Evolutionary conservation across 2,113 vertebrate species (phyloP).

Genomic region (Ceuthmochares aereus): DNA sequence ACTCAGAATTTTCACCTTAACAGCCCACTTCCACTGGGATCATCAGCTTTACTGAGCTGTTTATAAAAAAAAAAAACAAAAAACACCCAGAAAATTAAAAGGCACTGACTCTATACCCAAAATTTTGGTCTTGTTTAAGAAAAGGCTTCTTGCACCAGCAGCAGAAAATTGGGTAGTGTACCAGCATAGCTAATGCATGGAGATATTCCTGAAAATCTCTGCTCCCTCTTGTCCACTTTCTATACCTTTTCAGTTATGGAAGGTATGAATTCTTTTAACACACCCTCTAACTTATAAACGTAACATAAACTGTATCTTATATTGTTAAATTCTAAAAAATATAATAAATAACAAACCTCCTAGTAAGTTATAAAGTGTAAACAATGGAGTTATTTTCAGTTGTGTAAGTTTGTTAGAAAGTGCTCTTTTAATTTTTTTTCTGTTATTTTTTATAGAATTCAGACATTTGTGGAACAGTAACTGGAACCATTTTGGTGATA

Average conservation of each 20-base stretch:
- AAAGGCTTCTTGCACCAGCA: background rate
- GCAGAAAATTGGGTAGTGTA: background rate
- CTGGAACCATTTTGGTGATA: background rate
- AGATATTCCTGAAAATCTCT: background rate
- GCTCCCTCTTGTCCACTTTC: background rate
- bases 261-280: background rate
- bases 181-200: background rate
- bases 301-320: background rate
- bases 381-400: background rate
- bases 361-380: background rate
- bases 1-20: background rate
- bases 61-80: background rate
- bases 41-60: background rate
- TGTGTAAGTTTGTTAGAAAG: background rate
- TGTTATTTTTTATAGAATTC: background rate
- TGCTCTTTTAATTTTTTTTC: background rate
- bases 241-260: background rate
- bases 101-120: background rate
- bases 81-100: background rate
- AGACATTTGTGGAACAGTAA: background rate
- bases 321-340: background rate
- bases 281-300: background rate
- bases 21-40: background rate
- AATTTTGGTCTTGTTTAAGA: background rate
- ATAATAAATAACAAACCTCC: background rate